Evolutionary conservation across 1,140 invertebrate species (phyloP), one percentile per base, ranked within the genome.

Genomic region (Pseudoatta argentina): DNA sequence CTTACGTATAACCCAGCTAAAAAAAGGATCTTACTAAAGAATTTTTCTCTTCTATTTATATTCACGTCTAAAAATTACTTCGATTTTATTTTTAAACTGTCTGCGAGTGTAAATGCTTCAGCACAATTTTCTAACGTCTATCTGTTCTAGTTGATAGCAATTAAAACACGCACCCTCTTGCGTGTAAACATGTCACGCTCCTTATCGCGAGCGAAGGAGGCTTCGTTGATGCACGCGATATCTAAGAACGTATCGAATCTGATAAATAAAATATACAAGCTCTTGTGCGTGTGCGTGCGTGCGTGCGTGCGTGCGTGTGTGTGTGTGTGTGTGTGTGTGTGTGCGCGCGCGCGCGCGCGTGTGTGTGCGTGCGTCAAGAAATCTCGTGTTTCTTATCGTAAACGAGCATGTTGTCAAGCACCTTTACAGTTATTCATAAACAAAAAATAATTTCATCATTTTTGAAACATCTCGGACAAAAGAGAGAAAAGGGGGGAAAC

Each of bases 371-470:
- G 27, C 3, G 64, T 61, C 21, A 21, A 61, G 21, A 72, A 75
- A 63, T 73, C 39, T 61, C 55, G 44, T 75, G 55, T 75, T 75
- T 83, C 79, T 73, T 83, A 75, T 82, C 79, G 7, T 51, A 34
- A 73, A 51, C 18, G 44, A 18, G 44, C 44, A n/a, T 18, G 24
- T 59, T 59, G 66, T 27, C 24, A 18, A 30, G 14, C n/a, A 34
- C 7, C 24, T 18, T 14, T 8, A 16, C 34, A 59, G 51, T 81
- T 71, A 59, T n/a, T 3, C 39, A 30, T 83, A 63, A 79, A 79
- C 27, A 69, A 75, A 34, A 48, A 73, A 10, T n/a, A 51, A 83
- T 83, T 83, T 34, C n/a, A 75, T 75, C 24, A 63, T 83, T 34
- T 14, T 44, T 12, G 8, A 21, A 34, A 82, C 30, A 55, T 78